Base-by-base conservation (phyloP, 2,113 vertebrate species). In the Albula glossodonta region DNA sequence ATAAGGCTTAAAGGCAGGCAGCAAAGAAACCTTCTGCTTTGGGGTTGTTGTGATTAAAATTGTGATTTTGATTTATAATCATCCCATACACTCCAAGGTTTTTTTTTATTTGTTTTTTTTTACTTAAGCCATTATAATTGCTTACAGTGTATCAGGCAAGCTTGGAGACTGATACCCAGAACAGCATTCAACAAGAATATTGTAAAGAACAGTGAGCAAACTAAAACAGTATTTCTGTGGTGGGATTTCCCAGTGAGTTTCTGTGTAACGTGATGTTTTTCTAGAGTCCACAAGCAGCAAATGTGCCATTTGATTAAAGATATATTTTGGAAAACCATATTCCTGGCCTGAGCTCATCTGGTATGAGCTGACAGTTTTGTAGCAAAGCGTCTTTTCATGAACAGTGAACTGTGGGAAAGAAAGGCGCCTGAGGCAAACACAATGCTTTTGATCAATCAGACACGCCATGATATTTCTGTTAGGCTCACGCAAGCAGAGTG, bases 371-470 rank as follows among this genome's bases (percentile, higher is more conserved):
- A 83, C 82, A 83, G 82, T 66, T 83, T 60, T 41, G 41, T 48
- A 48, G 60, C 41, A 41, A 91, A 84, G 85, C 91, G 81, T 88
- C 90, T 93, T 94, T 93, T 94, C 92, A 92, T 93, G 92, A 92
- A 95, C 92, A 92, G 89, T 94, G 91, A 92, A 93, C 91, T 94
- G 95, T 94, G 93, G 94, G 94, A 93, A 92, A 90, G 92, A 93
- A 22, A 60, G 9, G 56, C 60, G 88, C 87, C 82, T 88, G 6
- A 57, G 74, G 86, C 25, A 83, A 88, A 93, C 94, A 95, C 94
- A 94, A 94, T 92, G 89, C 86, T 82, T 52, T 78, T 92, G 92
- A 95, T 94, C 93, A 93, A 91, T 94, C 88, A 89, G 88, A 91
- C 88, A 86, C 87, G 86, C 89, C 87, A 87, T 89, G 91, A 89